phyloP scores from a whole-genome alignment of 2,113 vertebrate genomes.

The Atrichornis clamosus region DNA sequence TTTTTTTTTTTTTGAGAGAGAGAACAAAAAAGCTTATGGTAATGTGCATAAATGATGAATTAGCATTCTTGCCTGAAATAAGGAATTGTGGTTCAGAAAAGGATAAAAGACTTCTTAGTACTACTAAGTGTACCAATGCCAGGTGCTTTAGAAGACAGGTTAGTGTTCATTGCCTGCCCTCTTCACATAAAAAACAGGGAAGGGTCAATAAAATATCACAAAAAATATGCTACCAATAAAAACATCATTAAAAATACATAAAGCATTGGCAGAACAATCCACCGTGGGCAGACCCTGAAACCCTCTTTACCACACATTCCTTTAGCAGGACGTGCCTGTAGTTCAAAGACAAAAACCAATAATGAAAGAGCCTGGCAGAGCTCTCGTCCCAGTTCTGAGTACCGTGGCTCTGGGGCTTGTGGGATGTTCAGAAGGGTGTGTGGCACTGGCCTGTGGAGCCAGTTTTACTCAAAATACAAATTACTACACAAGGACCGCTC shows the following conservation, averaged over 20 bases:
- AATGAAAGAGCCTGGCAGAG: background rate
- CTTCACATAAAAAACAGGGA: conserved; percentile 2
- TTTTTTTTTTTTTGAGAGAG: background rate
- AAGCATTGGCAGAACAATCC: background rate
- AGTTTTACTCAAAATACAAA: background rate
- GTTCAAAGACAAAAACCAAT: background rate
- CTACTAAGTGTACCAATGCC: background rate
- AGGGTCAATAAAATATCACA: conserved; percentile 8
- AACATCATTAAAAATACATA: background rate
- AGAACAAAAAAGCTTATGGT: background rate
- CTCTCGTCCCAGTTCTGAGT: background rate
- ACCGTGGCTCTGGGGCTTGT: background rate
- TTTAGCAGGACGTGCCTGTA: background rate
- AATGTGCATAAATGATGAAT: background rate
- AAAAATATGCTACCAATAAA: background rate
- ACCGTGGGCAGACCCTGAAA: background rate
- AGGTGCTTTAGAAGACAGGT: conserved; percentile 7
- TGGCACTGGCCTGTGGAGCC: background rate
- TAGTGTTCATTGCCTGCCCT: background rate
- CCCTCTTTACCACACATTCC: background rate
- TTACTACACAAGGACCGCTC: background rate
- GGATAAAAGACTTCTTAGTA: conserved; percentile 9
- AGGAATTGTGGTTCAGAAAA: conserved; percentile 31
- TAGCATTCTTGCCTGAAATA: background rate
- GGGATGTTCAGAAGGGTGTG: background rate